Conservation (phyloP, 2,113 vertebrate genomes). For the Pedetes capensis region DNA sequence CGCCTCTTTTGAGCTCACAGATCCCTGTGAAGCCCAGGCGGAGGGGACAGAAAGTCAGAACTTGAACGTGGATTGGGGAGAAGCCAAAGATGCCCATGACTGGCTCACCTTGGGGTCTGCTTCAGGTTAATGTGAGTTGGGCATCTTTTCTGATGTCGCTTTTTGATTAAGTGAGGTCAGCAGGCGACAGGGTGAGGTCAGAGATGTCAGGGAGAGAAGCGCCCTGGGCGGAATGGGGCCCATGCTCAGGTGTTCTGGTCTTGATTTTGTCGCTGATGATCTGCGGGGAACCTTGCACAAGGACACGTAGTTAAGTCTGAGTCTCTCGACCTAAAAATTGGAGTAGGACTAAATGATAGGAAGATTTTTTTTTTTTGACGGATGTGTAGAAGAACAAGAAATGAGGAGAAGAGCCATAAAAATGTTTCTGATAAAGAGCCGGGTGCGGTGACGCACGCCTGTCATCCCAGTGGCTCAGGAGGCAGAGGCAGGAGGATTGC, state of each 20-base stretch:
- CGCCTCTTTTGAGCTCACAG: neutral
- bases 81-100: neutral
- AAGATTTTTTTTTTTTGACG: neutral
- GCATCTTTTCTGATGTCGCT: neutral
- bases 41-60: neutral
- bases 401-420: neutral
- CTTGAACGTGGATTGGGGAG: neutral
- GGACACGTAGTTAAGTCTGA: neutral
- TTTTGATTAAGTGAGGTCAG: neutral
- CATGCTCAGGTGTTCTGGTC: neutral
- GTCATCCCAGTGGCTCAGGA: no score
- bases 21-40: rapidly evolving
- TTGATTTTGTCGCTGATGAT: neutral
- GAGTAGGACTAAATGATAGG: neutral
- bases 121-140: neutral
- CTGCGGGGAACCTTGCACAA: neutral
- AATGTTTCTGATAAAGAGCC: neutral
- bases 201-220: neutral
- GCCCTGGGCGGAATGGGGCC: neutral
- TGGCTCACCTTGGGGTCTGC: neutral
- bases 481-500: no score
- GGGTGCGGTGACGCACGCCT: no score
- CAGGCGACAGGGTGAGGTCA: neutral
- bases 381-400: neutral
- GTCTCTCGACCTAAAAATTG: neutral